These are phyloP conservation scores for Paratrypauchen microcephalus DNA, from an alignment of 2,797 vertebrate genomes.

Conservation along the genomic window DNA sequence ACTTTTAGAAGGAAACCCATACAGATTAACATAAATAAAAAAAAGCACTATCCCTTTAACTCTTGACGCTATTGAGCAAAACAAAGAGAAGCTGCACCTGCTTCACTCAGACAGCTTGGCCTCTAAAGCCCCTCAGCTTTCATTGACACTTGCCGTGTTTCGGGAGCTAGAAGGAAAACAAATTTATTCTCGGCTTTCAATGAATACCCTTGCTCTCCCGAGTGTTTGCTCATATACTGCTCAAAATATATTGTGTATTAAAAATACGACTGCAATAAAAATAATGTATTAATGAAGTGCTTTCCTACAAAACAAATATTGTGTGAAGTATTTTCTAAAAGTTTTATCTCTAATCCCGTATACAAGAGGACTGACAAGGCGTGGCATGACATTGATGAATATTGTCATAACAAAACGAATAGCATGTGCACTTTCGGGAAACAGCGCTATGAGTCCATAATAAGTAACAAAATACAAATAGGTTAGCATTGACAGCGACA, in stretches of 20 bases:
- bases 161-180: no score
- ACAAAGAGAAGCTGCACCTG: no score
- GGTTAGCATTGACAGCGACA: constrained; percentile 42
- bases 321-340: constrained; percentile 27
- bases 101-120: no score
- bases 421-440: neutral
- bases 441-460: neutral
- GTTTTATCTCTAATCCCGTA: constrained; percentile 65
- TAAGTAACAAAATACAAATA: constrained; percentile 17
- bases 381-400: constrained; percentile 52
- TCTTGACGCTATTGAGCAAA: no score
- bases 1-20: no score
- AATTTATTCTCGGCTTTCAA: no score
- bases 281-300: neutral
- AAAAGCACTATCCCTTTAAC: no score
- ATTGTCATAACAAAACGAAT: constrained; percentile 8
- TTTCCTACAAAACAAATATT: constrained; percentile 4
- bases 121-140: no score
- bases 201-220: no score
- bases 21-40: no score
- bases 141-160: no score
- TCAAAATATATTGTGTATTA: neutral
- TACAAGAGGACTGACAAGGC: constrained; percentile 66
- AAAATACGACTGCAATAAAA: neutral
- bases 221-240: neutral